Evolutionary conservation across 2,797 vertebrate genomes (phyloP).

Genomic region (Enteromius mattozi): DNA sequence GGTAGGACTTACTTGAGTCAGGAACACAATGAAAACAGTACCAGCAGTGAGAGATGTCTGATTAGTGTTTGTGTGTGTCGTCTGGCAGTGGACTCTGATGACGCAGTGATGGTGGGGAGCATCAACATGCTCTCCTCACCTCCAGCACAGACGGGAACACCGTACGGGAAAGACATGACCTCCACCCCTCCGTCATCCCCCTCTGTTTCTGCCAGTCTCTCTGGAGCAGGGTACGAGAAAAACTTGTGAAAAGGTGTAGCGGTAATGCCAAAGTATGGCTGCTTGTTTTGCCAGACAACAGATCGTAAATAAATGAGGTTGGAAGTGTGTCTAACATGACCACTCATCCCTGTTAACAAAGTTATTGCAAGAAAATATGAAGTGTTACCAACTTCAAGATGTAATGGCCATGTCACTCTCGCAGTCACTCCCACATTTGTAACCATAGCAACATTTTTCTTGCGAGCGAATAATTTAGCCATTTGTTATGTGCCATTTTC

Average conservation of each 20-base stretch:
- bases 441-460: too few species aligned
- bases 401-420: too few species aligned
- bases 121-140: conserved; percentile 73
- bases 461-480: too few species aligned
- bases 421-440: too few species aligned
- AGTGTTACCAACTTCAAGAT: not conserved
- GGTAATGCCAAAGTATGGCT: not conserved
- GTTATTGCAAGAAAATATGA: not conserved
- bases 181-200: conserved; percentile 72
- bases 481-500: too few species aligned
- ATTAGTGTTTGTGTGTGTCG: conserved; percentile 15
- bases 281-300: not conserved
- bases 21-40: not conserved
- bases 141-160: conserved; percentile 61
- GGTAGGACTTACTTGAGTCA: conserved; percentile 56
- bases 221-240: conserved; percentile 68
- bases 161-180: conserved; percentile 68
- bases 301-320: not conserved
- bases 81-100: conserved; percentile 79
- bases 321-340: not conserved
- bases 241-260: not conserved
- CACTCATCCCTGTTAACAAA: not conserved
- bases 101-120: conserved; percentile 78
- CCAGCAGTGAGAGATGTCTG: conserved; percentile 7
- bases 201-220: conserved; percentile 68